Evolutionary conservation across 2,113 vertebrate genomes (phyloP), one percentile per base, ranked within the genome.

Genomic region (Zonotrichia leucophrys): DNA sequence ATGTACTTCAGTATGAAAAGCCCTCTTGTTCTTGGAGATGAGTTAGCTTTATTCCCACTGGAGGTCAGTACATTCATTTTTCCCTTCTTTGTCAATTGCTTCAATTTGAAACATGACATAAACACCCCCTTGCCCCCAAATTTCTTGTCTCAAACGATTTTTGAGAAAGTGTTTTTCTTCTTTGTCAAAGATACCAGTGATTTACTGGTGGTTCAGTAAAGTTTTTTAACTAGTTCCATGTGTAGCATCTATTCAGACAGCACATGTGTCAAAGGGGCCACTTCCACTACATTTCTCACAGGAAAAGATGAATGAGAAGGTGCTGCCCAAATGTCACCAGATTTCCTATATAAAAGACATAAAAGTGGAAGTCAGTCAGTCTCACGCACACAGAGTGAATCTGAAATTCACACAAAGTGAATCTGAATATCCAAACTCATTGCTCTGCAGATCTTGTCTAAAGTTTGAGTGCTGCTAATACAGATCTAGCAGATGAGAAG

Each of bases 131-230:
- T 92, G 94, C 60, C 64, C 83, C 80, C 35, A 78, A 31, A 88
- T 95, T 82, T 93, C 89, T 87, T 64, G 67, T 91, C 69, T 78
- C 74, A 86, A 94, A 83, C 12, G 18, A 83, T 91, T 95, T 91
- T 83, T 82, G 89, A 91, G 84, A 74, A 80, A 75, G 86, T 59
- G 49, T 75, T 89, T 97, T 81, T 83, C 69, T 81, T n/a, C 67
- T 95, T 75, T 97, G 86, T 83, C 79, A 83, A 75, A 88, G 55
- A 79, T 7, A 83, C 27, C 67, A 47, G 47, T 75, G 96, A 95
- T 95, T 95, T 95, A 92, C 72, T 87, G 68, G 70, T 79, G 60
- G 70, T 2, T 3, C 76, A 86, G 77, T 64, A 47, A 92, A 89
- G 55, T 64, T 93, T 90, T 96, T 67, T 58, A 94, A 92, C 86